Base-by-base conservation (phyloP, 2,797 vertebrate species). In the Malacoctenus gilli region DNA sequence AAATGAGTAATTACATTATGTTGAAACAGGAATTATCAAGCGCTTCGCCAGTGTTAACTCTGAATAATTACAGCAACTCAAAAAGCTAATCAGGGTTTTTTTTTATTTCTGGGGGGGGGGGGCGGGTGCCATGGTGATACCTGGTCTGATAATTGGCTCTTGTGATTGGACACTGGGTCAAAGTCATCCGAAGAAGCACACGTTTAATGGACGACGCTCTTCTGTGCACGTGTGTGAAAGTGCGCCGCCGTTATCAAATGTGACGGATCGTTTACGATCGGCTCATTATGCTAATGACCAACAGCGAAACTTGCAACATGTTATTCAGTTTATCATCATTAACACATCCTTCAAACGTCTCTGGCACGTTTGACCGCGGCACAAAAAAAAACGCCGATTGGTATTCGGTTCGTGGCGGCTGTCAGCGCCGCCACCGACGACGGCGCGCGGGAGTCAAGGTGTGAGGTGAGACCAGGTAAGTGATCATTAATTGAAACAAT, bases 1-100 rank as follows among this genome's bases (percentile, higher is more conserved):
- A 68, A 75, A 73, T 74, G 65, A 86, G 46, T 75, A 80, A 87
- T 85, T 72, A 71, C 66, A 75, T 67, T 51, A 65, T 71, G 68
- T 72, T 40, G 58, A 83, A 79, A 72, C 52, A 53, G 59, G 68
- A 82, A 72, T 80, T 59, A 85, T 79, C 9, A 36, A 75, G 77
- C 53, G 61, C 72, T 73, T 72, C 64, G 62, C 47, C 19, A 34
- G 48, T 60, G 59, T 74, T 81, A 70, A 84, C 60, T 67, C 22
- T 75, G 82, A 88, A 89, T 85, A 77, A 89, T 87, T 68, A 74
- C 19, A 49, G 35, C 14, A 40, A 63, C 59, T 64, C 22, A 19
- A 48, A 30, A 60, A 67, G 60, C 43, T 75, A 68, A 77, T 83
- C 63, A 58, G 20, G 42, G 59, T 50, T 14, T n/a, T n/a, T n/a